Evolutionary conservation across 2,797 vertebrate species (phyloP), one percentile per base, ranked within the genome.

Genomic region (Gymnodraco acuticeps): DNA sequence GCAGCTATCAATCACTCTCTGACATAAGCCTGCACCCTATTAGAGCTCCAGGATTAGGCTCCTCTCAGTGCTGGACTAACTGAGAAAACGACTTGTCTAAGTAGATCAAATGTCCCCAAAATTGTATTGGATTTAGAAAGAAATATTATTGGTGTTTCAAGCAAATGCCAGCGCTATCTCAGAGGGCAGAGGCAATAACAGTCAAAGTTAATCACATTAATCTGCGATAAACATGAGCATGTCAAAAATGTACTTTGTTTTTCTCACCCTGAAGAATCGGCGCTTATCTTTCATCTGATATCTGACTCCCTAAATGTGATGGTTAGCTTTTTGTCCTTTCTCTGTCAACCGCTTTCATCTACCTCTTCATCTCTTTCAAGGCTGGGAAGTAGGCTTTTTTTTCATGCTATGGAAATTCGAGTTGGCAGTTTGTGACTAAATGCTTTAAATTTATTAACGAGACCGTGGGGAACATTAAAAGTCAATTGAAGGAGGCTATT

Each of bases 401-500:
- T 90, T 89, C 75, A 84, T 87, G 76, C 83, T 88, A 82, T 86
- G 79, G 85, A 92, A 89, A 94, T 91, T 80, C 60, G 52, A 89
- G 83, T 85, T 89, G 89, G 91, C 93, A 92, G 88, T 93, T 92
- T 93, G 92, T 84, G 87, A 93, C 88, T 93, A 94, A 94, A 94
- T 87, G 91, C 90, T 85, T 80, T 89, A 91, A 92, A 93, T 95
- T 87, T 93, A 94, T 93, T 94, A 94, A 93, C 74, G 79, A 90
- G 93, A 89, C 93, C 89, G 75, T 62, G 69, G 94, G 93, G 93
- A 94, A 87, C 88, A 90, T 92, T 94, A 93, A 93, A 93, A 94
- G 91, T 92, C 91, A 92, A 93, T 92, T 92, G 92, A 93, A 94
- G 87, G 90, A 94, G 91, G 87, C 92, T 95, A 94, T 94, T 94